These are phyloP conservation scores for Cosmorhoe ocellata DNA, from an alignment of 2,888 invertebrate species.

Conservation along the genomic window DNA sequence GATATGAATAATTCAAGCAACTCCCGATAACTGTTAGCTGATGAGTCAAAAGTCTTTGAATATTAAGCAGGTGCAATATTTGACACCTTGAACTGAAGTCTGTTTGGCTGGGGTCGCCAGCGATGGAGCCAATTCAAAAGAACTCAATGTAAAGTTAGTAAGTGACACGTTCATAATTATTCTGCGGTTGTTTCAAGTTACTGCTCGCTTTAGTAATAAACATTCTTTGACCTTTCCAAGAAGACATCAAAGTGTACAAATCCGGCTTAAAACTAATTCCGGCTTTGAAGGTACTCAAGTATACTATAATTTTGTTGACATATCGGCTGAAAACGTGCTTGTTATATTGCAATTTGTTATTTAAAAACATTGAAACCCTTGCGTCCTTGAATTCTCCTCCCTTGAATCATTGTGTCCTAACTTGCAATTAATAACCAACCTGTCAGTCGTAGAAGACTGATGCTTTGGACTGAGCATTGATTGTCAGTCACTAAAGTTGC, in stretches of 20 bases:
- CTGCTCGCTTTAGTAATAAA: neutral
- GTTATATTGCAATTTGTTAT: too few relatives aligned
- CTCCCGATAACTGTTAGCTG: constrained; percentile 27
- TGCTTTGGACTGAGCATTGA: too few relatives aligned
- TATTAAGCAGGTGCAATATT: constrained; percentile 24
- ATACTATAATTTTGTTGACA: neutral
- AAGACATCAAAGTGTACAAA: constrained; percentile 9
- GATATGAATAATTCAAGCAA: constrained; percentile 28
- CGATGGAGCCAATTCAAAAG: too few relatives aligned
- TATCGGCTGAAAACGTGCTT: too few relatives aligned
- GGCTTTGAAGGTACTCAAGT: neutral
- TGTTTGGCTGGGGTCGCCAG: neutral
- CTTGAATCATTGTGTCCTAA: too few relatives aligned
- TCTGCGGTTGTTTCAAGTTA: too few relatives aligned
- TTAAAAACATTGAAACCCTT: too few relatives aligned
- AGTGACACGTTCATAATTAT: neutral
- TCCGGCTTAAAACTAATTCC: constrained; percentile 2
- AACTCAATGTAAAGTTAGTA: too few relatives aligned
- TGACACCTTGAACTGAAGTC: neutral
- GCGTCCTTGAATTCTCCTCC: too few relatives aligned
- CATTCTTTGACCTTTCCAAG: constrained; percentile 10
- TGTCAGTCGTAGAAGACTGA: too few relatives aligned
- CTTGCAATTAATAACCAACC: too few relatives aligned
- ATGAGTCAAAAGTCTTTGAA: constrained; percentile 25
- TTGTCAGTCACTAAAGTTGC: too few relatives aligned